Evolutionary conservation across 1,140 invertebrate genomes (phyloP), one percentile per base, ranked within the genome.

Genomic region (Hylyphantes graminicola): DNA sequence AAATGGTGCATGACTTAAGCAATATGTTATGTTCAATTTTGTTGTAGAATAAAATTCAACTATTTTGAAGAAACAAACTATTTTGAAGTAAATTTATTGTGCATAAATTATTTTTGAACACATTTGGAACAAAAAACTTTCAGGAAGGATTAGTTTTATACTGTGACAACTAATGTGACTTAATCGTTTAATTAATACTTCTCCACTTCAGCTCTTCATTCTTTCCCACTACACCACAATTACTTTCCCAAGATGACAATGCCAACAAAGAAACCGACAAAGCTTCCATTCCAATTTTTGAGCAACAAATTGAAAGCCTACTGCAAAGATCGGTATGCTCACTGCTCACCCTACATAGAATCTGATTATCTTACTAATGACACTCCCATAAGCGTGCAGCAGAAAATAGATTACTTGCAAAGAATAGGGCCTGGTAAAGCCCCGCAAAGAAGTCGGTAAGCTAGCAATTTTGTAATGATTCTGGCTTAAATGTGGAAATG

Each of bases 301-400:
- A 94, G 73, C 88, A 91, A 8, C 92, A 94, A 57, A 93, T 97
- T 6, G 92, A 93, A 87, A 93, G 92, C 85, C 90, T 95, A 17
- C 87, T 97, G 51, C 93, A 93, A 81, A 92, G 93, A 57, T 92
- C 92, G 19, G 90, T 92, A 0, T 94, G 94, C 11, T 95, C 95
- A 88, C 96, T n/a, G n/a, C n/a, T n/a, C n/a, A n/a, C n/a, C 96
- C 0, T 92, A 96, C 80, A 90, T 96, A 0, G 94, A 94, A 88
- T 91, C 95, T 55, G 90, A 92, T 73, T 90, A 91, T 13, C 89
- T 90, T 11, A 35, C 51, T 35, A 53, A 68, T n/a, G 15, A 70
- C 0, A 89, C 91, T 1, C 90, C 93, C 79, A 90, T 93, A 7
- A 89, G 91, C 0, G 91, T 93, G 11, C 92, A 93, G 86, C 93